These are phyloP conservation scores for Drosophila carrolli DNA, from an alignment of 1,140 invertebrate species.

Conservation along the genomic window DNA sequence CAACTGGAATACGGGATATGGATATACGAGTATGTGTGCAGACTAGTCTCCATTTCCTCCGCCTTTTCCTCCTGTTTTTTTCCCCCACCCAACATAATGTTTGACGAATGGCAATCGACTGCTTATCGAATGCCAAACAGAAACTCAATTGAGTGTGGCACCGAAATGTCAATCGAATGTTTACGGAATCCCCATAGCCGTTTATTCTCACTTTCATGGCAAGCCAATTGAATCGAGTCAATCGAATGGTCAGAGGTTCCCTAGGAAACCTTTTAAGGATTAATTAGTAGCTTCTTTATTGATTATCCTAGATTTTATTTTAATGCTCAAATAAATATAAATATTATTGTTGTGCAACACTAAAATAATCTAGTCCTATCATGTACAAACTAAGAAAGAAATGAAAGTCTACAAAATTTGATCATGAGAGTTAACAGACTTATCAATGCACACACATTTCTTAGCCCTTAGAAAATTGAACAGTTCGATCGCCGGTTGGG, in stretches of 20 bases:
- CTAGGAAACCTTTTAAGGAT: neutral
- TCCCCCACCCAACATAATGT: neutral
- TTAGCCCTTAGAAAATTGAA: neutral
- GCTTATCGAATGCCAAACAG: conserved; percentile 23
- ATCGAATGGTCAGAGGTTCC: neutral
- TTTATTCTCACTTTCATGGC: conserved; percentile 5
- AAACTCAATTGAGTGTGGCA: conserved; percentile 30
- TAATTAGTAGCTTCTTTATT: too few relatives aligned
- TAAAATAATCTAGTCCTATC: too few relatives aligned
- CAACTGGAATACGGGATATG: conserved; percentile 7
- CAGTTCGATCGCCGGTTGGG: neutral
- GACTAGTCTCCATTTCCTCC: neutral
- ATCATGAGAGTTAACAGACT: neutral
- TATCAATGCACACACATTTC: neutral
- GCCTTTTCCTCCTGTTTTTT: neutral
- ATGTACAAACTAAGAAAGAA: too few relatives aligned
- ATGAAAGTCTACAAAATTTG: neutral
- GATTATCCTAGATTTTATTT: too few relatives aligned
- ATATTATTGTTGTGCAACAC: too few relatives aligned
- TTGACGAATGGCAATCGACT: conserved; percentile 29
- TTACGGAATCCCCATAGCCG: neutral
- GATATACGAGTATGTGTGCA: conserved; percentile 5
- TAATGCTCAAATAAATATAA: too few relatives aligned
- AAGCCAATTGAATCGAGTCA: neutral
- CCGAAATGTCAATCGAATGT: conserved; percentile 10